These are phyloP conservation scores for Strigops habroptila DNA, from an alignment of 2,113 vertebrate species.

Conservation along the genomic window DNA sequence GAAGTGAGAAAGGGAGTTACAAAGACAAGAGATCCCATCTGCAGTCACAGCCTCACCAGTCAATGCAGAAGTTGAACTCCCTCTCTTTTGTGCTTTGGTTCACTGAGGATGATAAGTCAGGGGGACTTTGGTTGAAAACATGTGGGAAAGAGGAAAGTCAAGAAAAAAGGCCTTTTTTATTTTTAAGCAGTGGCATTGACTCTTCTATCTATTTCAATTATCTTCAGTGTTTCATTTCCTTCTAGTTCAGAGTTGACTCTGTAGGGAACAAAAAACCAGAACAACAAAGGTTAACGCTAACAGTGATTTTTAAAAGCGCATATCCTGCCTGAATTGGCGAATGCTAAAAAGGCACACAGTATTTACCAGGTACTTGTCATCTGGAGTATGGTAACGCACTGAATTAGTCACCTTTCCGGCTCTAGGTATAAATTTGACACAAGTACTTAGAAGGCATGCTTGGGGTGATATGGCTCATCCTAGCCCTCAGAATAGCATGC, in stretches of 20 bases:
- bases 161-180: not conserved
- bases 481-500: not conserved
- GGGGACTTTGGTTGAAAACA: constrained; percentile 33
- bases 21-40: not conserved
- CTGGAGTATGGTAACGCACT: not conserved
- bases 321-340: not conserved
- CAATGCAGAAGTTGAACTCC: constrained; percentile 9
- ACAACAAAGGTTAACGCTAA: not conserved
- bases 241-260: constrained; percentile 78
- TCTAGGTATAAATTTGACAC: not conserved
- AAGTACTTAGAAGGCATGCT: not conserved
- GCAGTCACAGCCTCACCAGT: constrained; percentile 29
- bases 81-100: constrained; percentile 55
- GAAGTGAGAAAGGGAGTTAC: not conserved
- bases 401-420: not conserved
- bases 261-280: not conserved
- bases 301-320: not conserved
- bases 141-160: constrained; percentile 25
- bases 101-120: constrained; percentile 28
- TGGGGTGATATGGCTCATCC: not conserved
- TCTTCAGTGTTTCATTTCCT: constrained; percentile 79
- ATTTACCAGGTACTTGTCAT: not conserved
- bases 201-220: constrained; percentile 83
- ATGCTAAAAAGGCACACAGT: not conserved
- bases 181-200: constrained; percentile 85